Conservation (phyloP, 2,797 vertebrate genomes). For the Mallotus villosus region DNA sequence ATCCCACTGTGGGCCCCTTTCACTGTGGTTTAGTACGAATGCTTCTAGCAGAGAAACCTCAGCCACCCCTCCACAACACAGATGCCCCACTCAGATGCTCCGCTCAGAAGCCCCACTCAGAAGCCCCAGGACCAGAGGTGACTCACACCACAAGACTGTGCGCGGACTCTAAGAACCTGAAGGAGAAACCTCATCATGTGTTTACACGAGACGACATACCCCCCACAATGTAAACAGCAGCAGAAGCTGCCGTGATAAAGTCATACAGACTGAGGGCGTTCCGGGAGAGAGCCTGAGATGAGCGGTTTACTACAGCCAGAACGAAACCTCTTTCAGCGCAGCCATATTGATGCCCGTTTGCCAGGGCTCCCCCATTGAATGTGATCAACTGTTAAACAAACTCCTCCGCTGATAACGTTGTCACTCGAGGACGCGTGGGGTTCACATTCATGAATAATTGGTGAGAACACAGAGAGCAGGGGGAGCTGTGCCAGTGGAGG, state of each 20-base stretch:
- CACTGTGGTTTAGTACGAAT: too few relatives aligned
- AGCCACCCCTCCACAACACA: too few relatives aligned
- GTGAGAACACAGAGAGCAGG: conserved; percentile 39
- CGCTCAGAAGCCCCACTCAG: background rate
- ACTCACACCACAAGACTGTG: conserved; percentile 25
- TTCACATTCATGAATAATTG: conserved; percentile 66
- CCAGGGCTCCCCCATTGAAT: conserved; percentile 41
- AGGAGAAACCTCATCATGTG: conserved; percentile 17
- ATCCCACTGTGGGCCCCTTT: too few relatives aligned
- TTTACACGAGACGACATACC: conserved; percentile 22
- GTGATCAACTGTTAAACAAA: conserved; percentile 42
- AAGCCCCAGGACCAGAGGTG: conserved; percentile 41
- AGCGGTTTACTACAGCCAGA: too few relatives aligned
- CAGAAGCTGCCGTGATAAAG: conserved; percentile 55
- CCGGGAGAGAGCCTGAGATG: too few relatives aligned
- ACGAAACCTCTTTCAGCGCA: conserved; percentile 10
- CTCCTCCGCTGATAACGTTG: conserved; percentile 52
- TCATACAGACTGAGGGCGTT: background rate
- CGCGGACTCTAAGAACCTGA: conserved; percentile 35
- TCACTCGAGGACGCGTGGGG: conserved; percentile 62
- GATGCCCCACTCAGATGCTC: too few relatives aligned
- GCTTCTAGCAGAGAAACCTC: too few relatives aligned
- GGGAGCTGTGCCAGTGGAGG: conserved; percentile 26
- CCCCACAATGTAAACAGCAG: conserved; percentile 8
- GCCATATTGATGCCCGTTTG: conserved; percentile 15